Evolutionary conservation across 2,888 invertebrate species (phyloP), one percentile per base, ranked within the genome.

Genomic region (Lepetodrilus schrolli): DNA sequence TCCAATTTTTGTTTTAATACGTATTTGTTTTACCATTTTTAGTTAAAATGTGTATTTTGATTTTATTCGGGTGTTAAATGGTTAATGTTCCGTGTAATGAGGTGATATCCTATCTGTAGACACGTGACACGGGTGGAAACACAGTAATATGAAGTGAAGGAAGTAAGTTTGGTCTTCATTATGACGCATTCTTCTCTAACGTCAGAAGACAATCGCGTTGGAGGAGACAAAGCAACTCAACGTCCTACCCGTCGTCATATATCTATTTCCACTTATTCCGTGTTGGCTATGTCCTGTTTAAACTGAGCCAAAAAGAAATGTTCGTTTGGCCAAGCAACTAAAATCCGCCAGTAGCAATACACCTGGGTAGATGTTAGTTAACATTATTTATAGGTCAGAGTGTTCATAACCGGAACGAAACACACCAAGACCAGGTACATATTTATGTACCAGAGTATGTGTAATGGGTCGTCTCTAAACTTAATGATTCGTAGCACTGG

Each of bases 41-140:
- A n/a, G n/a, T n/a, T n/a, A n/a, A n/a, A n/a, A n/a, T n/a, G n/a
- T n/a, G n/a, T n/a, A n/a, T n/a, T 43, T 30, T 34, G 30, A 58
- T 26, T 43, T 58, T n/a, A 30, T 58, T 58, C 17, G 10, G 8
- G 30, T 58, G 58, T 30, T 23, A 30, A 30, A 58, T 17, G 58
- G 58, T 58, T 58, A 58, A 58, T 4, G n/a, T n/a, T n/a, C n/a
- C n/a, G n/a, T n/a, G 30, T 58, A 34, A 58, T 30, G 58, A 26
- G 58, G 58, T 58, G 34, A 58, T 58, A 30, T 58, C 58, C 58
- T 58, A 30, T 17, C 43, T 43, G 43, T 43, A 43, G 43, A 43
- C 43, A 43, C 34, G 58, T 58, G 58, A 58, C 58, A 58, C 58
- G 58, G 58, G 26, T 58, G 30, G 58, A 58, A 58, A 58, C 58